phyloP scores from a whole-genome alignment of 2,888 invertebrate species.

The Alentia gelatinosa region DNA sequence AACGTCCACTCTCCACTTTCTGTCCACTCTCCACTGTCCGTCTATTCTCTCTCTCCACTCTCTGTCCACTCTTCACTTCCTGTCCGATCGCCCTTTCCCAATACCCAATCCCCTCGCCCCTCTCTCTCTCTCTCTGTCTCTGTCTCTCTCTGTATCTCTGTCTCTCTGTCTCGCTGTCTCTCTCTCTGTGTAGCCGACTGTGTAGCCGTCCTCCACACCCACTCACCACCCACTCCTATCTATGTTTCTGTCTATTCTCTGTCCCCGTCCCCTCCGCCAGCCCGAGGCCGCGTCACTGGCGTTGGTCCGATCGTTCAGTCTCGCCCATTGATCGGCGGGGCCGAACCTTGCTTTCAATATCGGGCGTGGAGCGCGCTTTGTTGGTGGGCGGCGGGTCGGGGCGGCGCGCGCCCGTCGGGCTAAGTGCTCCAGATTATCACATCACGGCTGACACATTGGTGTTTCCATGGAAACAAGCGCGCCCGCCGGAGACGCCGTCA shows the following conservation, averaged over 20 bases:
- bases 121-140: not conserved
- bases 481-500: not conserved
- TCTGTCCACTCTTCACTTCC: not conserved
- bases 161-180: not conserved
- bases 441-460: constrained; percentile 46
- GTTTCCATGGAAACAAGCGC: constrained; percentile 45
- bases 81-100: not conserved
- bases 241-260: not conserved
- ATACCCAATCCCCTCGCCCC: not conserved
- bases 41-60: not conserved
- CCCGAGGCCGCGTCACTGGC: not conserved
- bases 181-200: not conserved
- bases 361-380: constrained; percentile 13
- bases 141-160: not conserved
- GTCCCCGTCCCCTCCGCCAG: not conserved
- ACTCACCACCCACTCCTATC: not conserved
- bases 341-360: constrained; percentile 25
- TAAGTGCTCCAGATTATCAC: constrained; percentile 50
- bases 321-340: constrained; percentile 25
- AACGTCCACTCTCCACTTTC: not conserved
- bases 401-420: not conserved
- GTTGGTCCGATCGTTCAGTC: too few relatives aligned
- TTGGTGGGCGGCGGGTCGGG: not conserved
- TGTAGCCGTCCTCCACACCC: not conserved
- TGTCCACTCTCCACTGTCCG: not conserved